Evolutionary conservation across 2,113 vertebrate species (phyloP).

Genomic region (Leiothrix lutea): DNA sequence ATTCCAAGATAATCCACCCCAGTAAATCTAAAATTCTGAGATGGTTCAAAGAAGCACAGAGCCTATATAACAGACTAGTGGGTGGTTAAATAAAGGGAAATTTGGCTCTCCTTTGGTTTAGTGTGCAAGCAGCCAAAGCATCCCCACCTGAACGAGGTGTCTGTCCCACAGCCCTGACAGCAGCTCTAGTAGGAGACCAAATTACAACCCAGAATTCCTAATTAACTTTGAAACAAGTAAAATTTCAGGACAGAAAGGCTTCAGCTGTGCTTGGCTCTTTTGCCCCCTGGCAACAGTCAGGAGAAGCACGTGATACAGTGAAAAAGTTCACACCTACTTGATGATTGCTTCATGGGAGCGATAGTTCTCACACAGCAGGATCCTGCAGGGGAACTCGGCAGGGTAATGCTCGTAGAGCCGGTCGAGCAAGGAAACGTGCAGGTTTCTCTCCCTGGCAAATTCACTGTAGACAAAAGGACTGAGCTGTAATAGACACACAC

Average conservation of each 20-base stretch:
- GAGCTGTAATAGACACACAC: constrained; percentile 85
- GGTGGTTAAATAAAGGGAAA: background rate
- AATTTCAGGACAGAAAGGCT: background rate
- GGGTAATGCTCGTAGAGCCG: constrained; percentile 98
- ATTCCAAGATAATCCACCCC: background rate
- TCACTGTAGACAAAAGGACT: constrained; percentile 99
- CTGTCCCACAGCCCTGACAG: background rate
- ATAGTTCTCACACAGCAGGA: constrained; percentile 99
- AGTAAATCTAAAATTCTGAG: background rate
- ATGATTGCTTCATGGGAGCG: constrained; percentile 99
- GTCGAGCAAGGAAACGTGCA: constrained; percentile 94
- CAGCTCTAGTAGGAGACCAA: background rate
- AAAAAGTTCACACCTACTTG: constrained; percentile 91
- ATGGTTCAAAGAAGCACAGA: background rate
- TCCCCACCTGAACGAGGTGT: background rate
- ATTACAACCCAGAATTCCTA: background rate
- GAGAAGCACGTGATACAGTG: constrained; percentile 38
- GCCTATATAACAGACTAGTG: fast-evolving
- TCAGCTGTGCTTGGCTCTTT: background rate
- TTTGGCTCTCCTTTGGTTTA: background rate
- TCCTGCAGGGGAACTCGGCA: constrained; percentile 92
- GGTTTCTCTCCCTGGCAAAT: constrained; percentile 96
- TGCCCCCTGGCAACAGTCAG: background rate
- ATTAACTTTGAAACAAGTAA: background rate
- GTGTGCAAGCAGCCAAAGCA: background rate